Base-by-base conservation (phyloP, 2,888 invertebrate species). In the Trypoxylon attenuatum region DNA sequence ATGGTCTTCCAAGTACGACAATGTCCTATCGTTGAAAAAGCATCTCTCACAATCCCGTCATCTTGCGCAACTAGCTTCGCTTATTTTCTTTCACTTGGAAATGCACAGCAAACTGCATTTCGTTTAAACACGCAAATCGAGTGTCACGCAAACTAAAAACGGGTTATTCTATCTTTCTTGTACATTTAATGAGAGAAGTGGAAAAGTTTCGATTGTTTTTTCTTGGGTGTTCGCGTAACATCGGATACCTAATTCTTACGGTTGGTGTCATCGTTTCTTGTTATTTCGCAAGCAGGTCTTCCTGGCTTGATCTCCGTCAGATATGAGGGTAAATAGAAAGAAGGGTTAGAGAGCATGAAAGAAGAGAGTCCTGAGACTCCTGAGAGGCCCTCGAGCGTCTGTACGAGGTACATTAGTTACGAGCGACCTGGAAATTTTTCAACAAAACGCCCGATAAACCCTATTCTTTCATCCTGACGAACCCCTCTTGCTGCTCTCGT, bases 351-450 rank as follows among this genome's bases (percentile, higher is more conserved):
- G n/a, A n/a, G n/a, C n/a, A n/a, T n/a, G n/a, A n/a, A n/a, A n/a
- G n/a, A 52, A 33, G 38, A 25, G 21, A 18, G 33, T 22, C 41
- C 42, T 27, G 52, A 47, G 45, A 61, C 45, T 62, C 46, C 46
- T 22, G 8, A 50, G 54, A 55, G 51, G 60, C 57, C 23, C 52
- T 25, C 29, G 45, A 50, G 41, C 55, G 46, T 41, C n/a, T 18
- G 29, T 42, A 41, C 51, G 22, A 52, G 50, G 29, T 33, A 52
- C 59, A 52, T 73, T 69, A 66, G 59, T 66, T 69, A 69, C 58
- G 49, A 60, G 27, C 51, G 62, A 57, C 54, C 70, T 57, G 54
- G 59, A 73, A 57, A 55, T 70, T 58, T 50, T 47, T 58, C 39
- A 33, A 54, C 58, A 49, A 53, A 58, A 61, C 65, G 56, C 57